These are phyloP conservation scores for Philereme transversata DNA, from an alignment of 2,888 invertebrate genomes.

Conservation along the genomic window DNA sequence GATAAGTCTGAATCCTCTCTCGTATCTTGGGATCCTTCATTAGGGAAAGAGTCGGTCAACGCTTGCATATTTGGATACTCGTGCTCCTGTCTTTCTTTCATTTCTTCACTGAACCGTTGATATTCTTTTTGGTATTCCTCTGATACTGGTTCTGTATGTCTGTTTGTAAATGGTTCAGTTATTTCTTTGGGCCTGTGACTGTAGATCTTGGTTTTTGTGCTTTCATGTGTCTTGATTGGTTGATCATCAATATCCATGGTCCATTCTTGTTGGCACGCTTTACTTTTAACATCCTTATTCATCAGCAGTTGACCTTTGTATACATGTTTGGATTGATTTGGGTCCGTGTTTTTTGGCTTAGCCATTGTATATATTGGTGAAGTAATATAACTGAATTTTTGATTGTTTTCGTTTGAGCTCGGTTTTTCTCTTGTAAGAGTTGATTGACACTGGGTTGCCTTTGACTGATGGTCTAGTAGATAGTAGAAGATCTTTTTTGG, in stretches of 20 bases:
- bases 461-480: too few relatives aligned
- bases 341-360: not conserved
- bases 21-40: constrained; percentile 4
- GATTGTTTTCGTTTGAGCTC: not conserved
- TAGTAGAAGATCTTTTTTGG: too few relatives aligned
- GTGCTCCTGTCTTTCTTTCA: constrained; percentile 2
- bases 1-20: constrained; percentile 27
- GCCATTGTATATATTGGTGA: constrained; percentile 1
- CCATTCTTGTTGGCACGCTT: constrained; percentile 10
- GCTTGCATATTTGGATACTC: constrained; percentile 34
- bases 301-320: constrained; percentile 9
- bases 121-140: constrained; percentile 13
- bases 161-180: constrained; percentile 11
- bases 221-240: not conserved
- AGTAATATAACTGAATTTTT: not conserved
- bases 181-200: not conserved
- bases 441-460: too few relatives aligned
- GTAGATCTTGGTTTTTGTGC: not conserved
- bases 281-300: not conserved
- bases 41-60: constrained; percentile 29
- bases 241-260: constrained; percentile 4
- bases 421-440: not conserved
- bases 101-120: constrained; percentile 5
- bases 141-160: constrained; percentile 6
- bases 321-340: constrained; percentile 5